phyloP scores from a whole-genome alignment of 2,888 invertebrate species.

The Acanthosoma haemorrhoidale region DNA sequence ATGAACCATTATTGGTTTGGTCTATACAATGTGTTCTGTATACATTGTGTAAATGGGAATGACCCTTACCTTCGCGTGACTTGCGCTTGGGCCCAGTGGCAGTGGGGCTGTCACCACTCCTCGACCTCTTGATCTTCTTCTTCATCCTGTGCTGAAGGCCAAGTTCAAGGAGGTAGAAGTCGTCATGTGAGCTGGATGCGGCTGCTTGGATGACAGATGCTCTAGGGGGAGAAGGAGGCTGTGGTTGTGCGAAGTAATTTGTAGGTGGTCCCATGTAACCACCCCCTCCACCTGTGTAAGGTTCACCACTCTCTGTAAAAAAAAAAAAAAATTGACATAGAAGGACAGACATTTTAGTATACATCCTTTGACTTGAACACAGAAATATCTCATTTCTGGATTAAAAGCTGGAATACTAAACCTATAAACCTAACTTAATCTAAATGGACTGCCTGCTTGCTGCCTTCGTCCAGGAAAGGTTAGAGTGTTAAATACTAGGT shows the following conservation, averaged over 20 bases:
- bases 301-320: constrained; percentile 35
- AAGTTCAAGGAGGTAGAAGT: constrained; percentile 72
- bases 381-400: too few species aligned
- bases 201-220: constrained; percentile 55
- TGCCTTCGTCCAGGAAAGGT: too few species aligned
- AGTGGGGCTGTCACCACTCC: constrained; percentile 58
- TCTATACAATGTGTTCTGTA: neutral
- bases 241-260: constrained; percentile 37
- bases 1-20: neutral
- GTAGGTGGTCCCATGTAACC: constrained; percentile 37
- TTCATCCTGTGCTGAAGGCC: constrained; percentile 73
- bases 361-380: too few species aligned
- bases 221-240: constrained; percentile 40
- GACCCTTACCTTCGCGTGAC: constrained; percentile 68
- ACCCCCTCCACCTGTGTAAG: constrained; percentile 33
- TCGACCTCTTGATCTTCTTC: constrained; percentile 75
- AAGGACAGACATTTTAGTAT: too few species aligned
- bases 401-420: too few species aligned
- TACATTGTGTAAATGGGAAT: neutral
- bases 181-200: constrained; percentile 80
- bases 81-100: constrained; percentile 78
- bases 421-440: too few species aligned
- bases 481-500: too few species aligned
- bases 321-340: neutral
- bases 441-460: too few species aligned